Evolutionary conservation across 2,113 vertebrate genomes (phyloP), one percentile per base, ranked within the genome.

Genomic region (Nothobranchius furzeri): DNA sequence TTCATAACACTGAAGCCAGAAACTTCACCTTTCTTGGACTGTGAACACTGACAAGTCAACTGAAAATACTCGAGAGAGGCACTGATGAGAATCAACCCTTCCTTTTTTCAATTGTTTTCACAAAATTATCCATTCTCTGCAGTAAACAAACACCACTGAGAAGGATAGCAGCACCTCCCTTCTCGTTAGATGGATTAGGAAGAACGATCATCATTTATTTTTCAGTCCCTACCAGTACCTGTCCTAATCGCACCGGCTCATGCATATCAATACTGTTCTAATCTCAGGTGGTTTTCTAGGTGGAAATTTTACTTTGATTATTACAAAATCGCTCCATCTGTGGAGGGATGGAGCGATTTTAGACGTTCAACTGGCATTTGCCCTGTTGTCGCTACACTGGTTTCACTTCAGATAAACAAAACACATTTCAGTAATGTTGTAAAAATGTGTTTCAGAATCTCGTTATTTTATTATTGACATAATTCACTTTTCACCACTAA

Each of bases 321-420:
- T 81, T 76, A 78, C 73, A 64, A 67, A 77, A 78, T 12, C 12
- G 30, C 63, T 78, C 78, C 72, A 75, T 85, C 83, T 87, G 75
- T 66, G 35, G 67, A 15, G 35, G 42, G 76, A 65, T 69, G 73
- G 70, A 80, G 63, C 68, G 55, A 79, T 63, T 74, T 78, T 68
- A 72, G 52, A 80, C 72, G 70, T 71, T 70, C 63, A 64, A 56
- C 42, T 84, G 78, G 68, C 76, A 53, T 66, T 65, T 51, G 50
- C 78, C 57, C 40, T 68, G 58, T 73, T 60, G 60, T 54, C 48
- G 76, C 57, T 70, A 50, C 58, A 48, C 45, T 74, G 69, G 68
- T 58, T 64, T 58, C 56, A 35, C 35, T 76, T 78, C 48, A 71
- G 48, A 60, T 73, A 42, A 51, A 49, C 37, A 50, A 51, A 58